These are phyloP conservation scores for Gryllus longicercus DNA, from an alignment of 2,888 invertebrate genomes.

Conservation along the genomic window DNA sequence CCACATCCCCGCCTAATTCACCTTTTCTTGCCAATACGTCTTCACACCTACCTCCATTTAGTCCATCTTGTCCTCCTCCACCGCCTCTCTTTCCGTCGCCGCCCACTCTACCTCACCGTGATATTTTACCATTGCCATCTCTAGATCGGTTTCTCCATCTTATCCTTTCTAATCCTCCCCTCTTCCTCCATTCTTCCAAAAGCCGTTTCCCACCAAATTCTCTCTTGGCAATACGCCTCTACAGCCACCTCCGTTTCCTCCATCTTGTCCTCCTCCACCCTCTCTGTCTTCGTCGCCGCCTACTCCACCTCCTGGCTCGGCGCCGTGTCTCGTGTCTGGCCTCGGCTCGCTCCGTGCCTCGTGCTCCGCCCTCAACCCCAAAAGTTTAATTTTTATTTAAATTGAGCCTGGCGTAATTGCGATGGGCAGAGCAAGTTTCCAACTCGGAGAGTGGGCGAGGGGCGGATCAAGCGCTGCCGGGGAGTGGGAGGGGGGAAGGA, in stretches of 20 bases:
- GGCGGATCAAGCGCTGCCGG: not conserved
- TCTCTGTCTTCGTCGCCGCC: not conserved
- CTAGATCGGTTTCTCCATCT: too few relatives aligned
- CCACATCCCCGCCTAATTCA: too few relatives aligned
- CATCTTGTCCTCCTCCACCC: not conserved
- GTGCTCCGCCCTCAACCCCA: not conserved
- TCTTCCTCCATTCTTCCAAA: too few relatives aligned
- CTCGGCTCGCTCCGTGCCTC: not conserved
- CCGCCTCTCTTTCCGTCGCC: too few relatives aligned
- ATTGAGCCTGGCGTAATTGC: not conserved
- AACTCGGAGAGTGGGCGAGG: not conserved
- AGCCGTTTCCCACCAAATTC: too few relatives aligned
- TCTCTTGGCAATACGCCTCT: too few relatives aligned
- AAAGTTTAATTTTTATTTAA: slow-evolving; percentile 11
- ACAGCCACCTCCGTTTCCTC: not conserved
- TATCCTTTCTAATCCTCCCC: too few relatives aligned
- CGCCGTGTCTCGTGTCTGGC: not conserved
- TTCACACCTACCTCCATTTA: too few relatives aligned
- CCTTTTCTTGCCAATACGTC: too few relatives aligned
- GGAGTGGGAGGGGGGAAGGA: not conserved
- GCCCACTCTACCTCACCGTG: too few relatives aligned
- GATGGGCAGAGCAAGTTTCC: not conserved
- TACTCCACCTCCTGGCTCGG: not conserved
- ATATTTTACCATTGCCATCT: too few relatives aligned
- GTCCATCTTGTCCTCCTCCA: too few relatives aligned